A percentile compares a stretch with the other conserved stretches of the same genome.
Conservation (phyloP, 2,113 vertebrate species). For the Dermatemys mawii region DNA sequence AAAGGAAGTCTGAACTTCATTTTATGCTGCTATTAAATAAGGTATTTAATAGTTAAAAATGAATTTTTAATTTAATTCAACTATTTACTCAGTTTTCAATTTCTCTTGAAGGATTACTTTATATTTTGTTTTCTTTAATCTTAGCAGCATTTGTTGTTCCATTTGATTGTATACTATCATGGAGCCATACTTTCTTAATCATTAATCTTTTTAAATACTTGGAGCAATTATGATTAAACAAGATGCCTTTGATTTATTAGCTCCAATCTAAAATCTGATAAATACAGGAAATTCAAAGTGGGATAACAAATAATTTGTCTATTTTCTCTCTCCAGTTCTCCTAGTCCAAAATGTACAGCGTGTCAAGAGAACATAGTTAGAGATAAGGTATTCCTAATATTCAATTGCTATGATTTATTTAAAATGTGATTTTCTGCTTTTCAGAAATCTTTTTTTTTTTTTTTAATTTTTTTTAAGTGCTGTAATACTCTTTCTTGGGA, state of each 20-base stretch:
- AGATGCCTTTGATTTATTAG: neutral
- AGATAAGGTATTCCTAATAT: slow-evolving; percentile 78
- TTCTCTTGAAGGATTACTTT: neutral
- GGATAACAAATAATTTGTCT: neutral
- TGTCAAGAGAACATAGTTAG: slow-evolving; percentile 84
- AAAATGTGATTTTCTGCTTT: neutral
- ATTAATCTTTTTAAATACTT: neutral
- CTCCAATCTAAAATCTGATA: fast-evolving
- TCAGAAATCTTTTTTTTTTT: neutral
- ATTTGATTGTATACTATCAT: neutral
- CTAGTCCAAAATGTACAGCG: slow-evolving; percentile 81
- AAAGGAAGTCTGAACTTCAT: neutral
- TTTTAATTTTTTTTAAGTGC: neutral
- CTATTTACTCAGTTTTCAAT: neutral
- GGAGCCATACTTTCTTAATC: neutral
- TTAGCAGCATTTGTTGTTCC: neutral
- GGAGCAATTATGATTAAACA: neutral
- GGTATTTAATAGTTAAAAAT: neutral
- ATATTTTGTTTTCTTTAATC: neutral
- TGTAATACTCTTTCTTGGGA: neutral
- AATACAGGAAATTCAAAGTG: neutral
- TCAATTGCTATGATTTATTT: neutral
- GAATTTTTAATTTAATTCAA: neutral
- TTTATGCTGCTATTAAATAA: neutral
- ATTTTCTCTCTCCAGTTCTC: slow-evolving; percentile 71